phyloP scores from a whole-genome alignment of 2,113 vertebrate genomes.

The Pimephales promelas region DNA sequence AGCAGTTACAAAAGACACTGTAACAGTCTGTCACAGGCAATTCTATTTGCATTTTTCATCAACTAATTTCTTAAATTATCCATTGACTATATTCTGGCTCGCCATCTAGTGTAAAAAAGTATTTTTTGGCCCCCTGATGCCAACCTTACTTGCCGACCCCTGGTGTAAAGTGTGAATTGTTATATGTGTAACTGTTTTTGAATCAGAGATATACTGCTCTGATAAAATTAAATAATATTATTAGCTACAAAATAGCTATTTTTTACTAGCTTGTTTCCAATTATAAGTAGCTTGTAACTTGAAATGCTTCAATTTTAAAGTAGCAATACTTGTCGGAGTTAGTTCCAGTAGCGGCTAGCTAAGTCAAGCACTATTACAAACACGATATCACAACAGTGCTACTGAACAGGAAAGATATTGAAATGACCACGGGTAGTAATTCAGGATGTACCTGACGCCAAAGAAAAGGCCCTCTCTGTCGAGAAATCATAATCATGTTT shows the following conservation, averaged over 20 bases:
- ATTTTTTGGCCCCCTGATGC: too few species aligned
- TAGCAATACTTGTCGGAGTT: neutral
- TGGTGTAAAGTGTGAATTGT: neutral
- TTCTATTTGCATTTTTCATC: too few species aligned
- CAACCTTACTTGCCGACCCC: too few species aligned
- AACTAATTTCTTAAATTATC: too few species aligned
- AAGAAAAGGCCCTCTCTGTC: conserved; percentile 20
- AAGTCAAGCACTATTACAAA: conserved; percentile 1
- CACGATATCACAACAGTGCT: neutral
- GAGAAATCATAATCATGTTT: conserved; percentile 22
- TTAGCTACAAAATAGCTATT: too few species aligned
- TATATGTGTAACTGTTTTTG: neutral
- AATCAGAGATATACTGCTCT: neutral
- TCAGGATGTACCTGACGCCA: conserved; percentile 31
- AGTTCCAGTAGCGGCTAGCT: neutral
- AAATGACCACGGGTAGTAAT: neutral
- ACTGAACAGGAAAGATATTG: conserved; percentile 8
- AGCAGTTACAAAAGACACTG: too few species aligned
- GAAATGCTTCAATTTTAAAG: neutral
- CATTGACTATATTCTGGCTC: too few species aligned
- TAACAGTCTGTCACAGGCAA: too few species aligned
- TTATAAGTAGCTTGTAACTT: conserved; percentile 5
- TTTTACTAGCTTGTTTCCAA: too few species aligned
- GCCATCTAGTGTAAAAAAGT: too few species aligned
- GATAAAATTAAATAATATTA: neutral